Conservation (phyloP, 2,888 invertebrate species). For the Agelastica alni region DNA sequence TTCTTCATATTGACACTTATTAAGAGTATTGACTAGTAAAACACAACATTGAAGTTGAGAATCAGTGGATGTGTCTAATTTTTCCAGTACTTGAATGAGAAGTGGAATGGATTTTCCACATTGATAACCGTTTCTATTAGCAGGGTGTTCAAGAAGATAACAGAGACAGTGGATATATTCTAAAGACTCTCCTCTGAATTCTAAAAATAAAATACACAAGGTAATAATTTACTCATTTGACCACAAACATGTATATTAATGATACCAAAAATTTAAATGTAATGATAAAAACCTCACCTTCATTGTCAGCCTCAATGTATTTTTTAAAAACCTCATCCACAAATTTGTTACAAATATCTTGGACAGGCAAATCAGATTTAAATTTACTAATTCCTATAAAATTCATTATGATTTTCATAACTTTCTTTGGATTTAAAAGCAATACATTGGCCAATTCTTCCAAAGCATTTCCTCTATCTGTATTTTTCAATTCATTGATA, state of each 20-base stretch:
- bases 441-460: constrained; percentile 47
- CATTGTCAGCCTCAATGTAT: neutral
- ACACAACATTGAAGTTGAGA: constrained; percentile 48
- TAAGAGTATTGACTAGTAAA: constrained; percentile 47
- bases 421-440: constrained; percentile 44
- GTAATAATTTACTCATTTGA: no score
- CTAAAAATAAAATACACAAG: no score
- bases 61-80: constrained; percentile 39
- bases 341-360: constrained; percentile 47
- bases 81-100: constrained; percentile 44
- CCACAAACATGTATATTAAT: no score
- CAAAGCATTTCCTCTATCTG: constrained; percentile 49
- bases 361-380: constrained; percentile 51
- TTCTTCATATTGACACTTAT: constrained; percentile 49
- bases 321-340: constrained; percentile 42
- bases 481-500: constrained; percentile 46
- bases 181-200: constrained; percentile 38
- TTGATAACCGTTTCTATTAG: constrained; percentile 42
- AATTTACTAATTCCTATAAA: constrained; percentile 44
- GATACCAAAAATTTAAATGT: neutral
- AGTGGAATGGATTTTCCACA: constrained; percentile 43
- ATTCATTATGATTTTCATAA: constrained; percentile 53
- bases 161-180: constrained; percentile 51
- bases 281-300: constrained; percentile 1
- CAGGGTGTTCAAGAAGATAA: constrained; percentile 47